Percentiles rank a stretch among this genome's conserved stretches.
Evolutionary conservation across 2,113 vertebrate species (phyloP).

Genomic region (Pseudopodoces humilis): DNA sequence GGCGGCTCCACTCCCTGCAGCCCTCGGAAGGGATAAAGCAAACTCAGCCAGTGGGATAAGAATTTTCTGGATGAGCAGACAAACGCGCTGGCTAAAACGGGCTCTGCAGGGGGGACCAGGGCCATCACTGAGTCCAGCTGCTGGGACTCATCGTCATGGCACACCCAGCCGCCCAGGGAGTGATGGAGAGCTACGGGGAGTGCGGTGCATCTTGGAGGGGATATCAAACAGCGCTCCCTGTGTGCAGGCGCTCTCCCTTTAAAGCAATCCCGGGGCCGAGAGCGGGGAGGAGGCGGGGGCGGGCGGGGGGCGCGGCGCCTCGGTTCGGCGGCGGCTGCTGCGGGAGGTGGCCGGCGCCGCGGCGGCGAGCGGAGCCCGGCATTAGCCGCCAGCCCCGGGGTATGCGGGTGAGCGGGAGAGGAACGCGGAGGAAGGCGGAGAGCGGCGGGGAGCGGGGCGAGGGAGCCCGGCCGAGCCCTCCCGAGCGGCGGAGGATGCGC

Average conservation of each 20-base stretch:
- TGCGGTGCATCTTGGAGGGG: background rate
- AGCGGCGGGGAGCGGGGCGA: background rate
- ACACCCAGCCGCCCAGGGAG: background rate
- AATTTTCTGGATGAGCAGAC: background rate
- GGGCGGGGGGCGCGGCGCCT: background rate
- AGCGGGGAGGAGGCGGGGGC: background rate
- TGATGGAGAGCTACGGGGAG: background rate
- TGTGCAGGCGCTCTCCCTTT: constrained; percentile 12
- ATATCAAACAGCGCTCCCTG: background rate
- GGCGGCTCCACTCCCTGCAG: fast-evolving
- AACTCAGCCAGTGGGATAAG: background rate
- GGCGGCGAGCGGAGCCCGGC: background rate
- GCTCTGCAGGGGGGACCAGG: background rate
- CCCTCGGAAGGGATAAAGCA: background rate
- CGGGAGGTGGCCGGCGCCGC: background rate
- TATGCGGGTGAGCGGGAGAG: background rate
- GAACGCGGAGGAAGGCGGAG: background rate
- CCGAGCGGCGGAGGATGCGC: constrained; percentile 32
- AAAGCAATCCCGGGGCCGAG: constrained; percentile 5
- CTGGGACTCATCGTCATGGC: background rate
- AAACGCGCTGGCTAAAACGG: background rate
- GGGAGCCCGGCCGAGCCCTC: constrained; percentile 19
- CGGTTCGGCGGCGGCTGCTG: background rate
- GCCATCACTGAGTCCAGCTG: background rate
- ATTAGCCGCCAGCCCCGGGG: background rate